Conservation (phyloP, 2,113 vertebrate genomes). For the Dendropsophus ebraccatus region DNA sequence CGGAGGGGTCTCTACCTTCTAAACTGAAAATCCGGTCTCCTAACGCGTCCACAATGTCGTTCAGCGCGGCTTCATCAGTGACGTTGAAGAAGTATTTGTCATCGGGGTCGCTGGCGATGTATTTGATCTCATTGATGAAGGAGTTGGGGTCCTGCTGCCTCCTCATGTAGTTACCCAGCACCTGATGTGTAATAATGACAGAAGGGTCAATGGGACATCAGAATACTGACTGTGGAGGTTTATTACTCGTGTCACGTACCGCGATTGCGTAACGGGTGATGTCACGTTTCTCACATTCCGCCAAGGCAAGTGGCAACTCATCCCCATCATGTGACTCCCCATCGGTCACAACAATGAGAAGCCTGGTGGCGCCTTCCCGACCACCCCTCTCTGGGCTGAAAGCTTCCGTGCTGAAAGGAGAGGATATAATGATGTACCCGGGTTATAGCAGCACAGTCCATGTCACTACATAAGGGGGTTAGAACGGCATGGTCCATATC, state of each 20-base stretch:
- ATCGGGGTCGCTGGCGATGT: conserved; percentile 90
- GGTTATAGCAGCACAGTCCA: no score
- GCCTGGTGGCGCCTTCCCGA: conserved; percentile 82
- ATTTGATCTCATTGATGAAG: conserved; percentile 91
- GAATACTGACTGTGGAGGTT: background rate
- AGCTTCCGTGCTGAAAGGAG: conserved; percentile 80
- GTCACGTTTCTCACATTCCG: conserved; percentile 83
- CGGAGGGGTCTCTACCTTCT: conserved; percentile 77
- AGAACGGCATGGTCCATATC: no score
- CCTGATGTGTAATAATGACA: conserved; percentile 69
- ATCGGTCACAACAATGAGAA: conserved; percentile 95
- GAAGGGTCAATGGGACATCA: background rate
- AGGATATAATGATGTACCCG: no score
- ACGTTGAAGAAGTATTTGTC: conserved; percentile 97
- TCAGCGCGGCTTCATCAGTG: conserved; percentile 90
- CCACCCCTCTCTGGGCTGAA: conserved; percentile 84
- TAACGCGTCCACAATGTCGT: conserved; percentile 92
- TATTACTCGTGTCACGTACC: conserved; percentile 69
- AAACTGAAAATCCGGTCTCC: conserved; percentile 94
- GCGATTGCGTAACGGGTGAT: conserved; percentile 91
- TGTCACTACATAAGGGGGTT: no score
- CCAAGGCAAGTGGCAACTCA: conserved; percentile 81
- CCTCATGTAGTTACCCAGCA: conserved; percentile 92
- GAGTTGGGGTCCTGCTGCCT: conserved; percentile 88
- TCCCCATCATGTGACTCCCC: conserved; percentile 95